Evolutionary conservation across 2,888 invertebrate genomes (phyloP), one percentile per base, ranked within the genome.

Genomic region (Sussaba pulchella): DNA sequence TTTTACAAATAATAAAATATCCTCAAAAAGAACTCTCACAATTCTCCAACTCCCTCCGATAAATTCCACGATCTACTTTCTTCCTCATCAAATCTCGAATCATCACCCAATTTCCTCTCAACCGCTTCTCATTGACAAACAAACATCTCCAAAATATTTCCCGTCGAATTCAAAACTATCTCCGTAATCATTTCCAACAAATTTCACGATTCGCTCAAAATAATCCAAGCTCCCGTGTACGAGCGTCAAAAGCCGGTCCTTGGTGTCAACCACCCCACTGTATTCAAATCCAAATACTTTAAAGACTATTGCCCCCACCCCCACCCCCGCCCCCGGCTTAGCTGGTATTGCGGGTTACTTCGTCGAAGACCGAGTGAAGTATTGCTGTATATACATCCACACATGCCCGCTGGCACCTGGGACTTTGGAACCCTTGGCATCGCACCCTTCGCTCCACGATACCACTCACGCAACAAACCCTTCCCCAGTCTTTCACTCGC

Each of bases 371-470:
- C 43, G 17, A 45, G 64, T 47, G 43, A 73, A 81, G 81, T 70
- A 73, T 61, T 36, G 54, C 52, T 76, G 52, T 67, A 64, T 45
- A 71, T 41, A 47, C 50, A 67, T 72, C 5, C 54, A 54, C 26
- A 31, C 31, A 57, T 77, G 67, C 73, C 73, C 43, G 81, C 78
- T 75, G 66, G 77, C 61, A 72, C 82, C 78, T 74, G 78, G 74
- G 75, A 81, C 83, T 83, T 81, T 78, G 78, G 66, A 79, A 72
- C 83, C 67, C 83, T 79, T 76, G 76, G 78, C 70, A 78, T 79
- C 78, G 57, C 74, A 52, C 67, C 78, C 70, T 81, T 70, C 70
- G 47, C 71, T 83, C 54, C 57, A 41, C 75, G 74, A 67, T 78
- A 78, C 81, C 78, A 76, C 82, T 81, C 78, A 67, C 75, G 50